A percentile compares a stretch with the other conserved stretches of the same genome.
These are phyloP conservation scores for Arenaria interpres DNA, from an alignment of 2,113 vertebrate species.

Conservation along the genomic window DNA sequence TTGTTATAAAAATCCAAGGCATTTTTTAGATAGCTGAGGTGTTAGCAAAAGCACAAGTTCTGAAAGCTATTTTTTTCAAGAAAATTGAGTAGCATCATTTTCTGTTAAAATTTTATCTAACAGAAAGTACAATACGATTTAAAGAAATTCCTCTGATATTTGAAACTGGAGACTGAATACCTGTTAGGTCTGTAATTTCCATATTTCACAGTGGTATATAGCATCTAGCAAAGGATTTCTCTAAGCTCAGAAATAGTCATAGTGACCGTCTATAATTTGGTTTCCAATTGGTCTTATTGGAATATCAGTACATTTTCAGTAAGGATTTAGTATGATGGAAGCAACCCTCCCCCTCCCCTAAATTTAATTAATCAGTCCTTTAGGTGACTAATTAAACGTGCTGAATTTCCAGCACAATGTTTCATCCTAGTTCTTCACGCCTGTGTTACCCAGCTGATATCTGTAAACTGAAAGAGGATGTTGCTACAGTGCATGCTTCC, in stretches of 20 bases:
- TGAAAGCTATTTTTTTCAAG: neutral
- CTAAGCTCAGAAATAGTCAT: neutral
- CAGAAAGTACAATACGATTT: neutral
- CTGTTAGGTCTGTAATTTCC: neutral
- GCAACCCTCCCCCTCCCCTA: neutral
- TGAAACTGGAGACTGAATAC: neutral
- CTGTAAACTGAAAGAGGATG: conserved; percentile 33
- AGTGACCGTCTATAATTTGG: neutral
- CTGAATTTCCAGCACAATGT: conserved; percentile 23
- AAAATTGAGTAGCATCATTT: neutral
- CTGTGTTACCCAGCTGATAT: neutral
- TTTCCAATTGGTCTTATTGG: neutral
- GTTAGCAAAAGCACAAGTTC: neutral
- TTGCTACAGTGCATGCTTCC: neutral
- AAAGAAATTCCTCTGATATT: neutral
- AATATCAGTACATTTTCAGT: conserved; percentile 11
- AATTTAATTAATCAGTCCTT: conserved; percentile 60
- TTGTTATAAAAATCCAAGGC: neutral
- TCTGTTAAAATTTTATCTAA: neutral
- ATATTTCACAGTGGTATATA: neutral
- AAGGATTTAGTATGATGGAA: conserved; percentile 22
- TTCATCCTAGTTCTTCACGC: conserved; percentile 14
- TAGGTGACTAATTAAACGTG: conserved; percentile 47
- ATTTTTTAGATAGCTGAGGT: neutral
- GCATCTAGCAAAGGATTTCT: neutral